Base-by-base conservation (phyloP, 2,797 vertebrate species). In the Enteromius paludinosus region DNA sequence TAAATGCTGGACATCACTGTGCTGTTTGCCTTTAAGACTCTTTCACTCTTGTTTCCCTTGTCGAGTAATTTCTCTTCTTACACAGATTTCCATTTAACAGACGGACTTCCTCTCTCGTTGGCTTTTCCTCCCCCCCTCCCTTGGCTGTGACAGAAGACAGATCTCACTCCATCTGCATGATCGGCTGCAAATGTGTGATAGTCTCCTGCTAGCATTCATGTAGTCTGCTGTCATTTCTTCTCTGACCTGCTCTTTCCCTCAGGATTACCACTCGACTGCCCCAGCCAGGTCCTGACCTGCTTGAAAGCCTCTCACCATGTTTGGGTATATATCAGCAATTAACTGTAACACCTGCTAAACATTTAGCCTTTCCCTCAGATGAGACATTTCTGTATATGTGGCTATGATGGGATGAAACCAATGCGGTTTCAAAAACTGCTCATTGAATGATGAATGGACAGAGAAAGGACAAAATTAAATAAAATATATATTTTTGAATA, bases 101-200 rank as follows among this genome's bases (percentile, higher is more conserved):
- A 71, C 4, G 6, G 43, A 66, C 47, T 62, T 30, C 41, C 68
- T n/a, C 62, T 68, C 41, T 71, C 12, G 1, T 9, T 73, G 10
- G 18, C 47, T 76, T 64, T 49, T 47, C 28, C 64, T 69, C 41
- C 88, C 86, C 86, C 85, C 65, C 77, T 65, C 69, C 10, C 68
- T 45, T 0, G 15, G 23, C 43, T 28, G 59, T 74, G 79, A 65
- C 20, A 41, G 59, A 81, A 81, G 79, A 52, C 69, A 81, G 79
- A 70, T 71, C 87, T 85, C 54, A 86, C 69, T 73, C 91, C 92
- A 91, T 94, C 92, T 93, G 92, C 91, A 89, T 84, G 80, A 89
- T 78, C 88, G 82, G 81, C 89, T 89, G 88, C 56, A 84, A 71
- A 86, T 86, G 83, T 88, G 88, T 59, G 84, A 89, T 83, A 74